Base-by-base conservation (phyloP, 2,797 vertebrate species). In the Acipenser ruthenus region DNA sequence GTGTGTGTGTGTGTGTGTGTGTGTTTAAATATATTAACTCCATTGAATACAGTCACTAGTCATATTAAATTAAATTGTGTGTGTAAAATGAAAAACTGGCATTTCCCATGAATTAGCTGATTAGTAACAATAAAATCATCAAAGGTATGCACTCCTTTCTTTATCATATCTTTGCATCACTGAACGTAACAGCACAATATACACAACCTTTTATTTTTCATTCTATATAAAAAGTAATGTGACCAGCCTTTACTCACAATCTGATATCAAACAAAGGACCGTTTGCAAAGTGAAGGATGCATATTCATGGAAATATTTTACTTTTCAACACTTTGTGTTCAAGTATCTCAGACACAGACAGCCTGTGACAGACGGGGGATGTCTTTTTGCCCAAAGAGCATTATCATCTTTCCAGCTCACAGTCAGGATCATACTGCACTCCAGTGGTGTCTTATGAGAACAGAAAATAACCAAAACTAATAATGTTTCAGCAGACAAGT, bases 371-470 rank as follows among this genome's bases (percentile, higher is more conserved):
- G 80, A 73, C 62, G 71, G 78, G 72, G 83, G 84, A 83, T 72
- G 75, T 75, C 76, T 68, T 67, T 75, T 70, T 65, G 66, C 6
- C 60, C 73, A 74, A 73, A 69, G 64, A 69, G 49, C 18, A 68
- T 70, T 79, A 56, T 59, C 6, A 67, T 67, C 67, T 78, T 59
- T 71, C 72, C 15, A 53, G 49, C 73, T 90, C 74, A 91, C 87
- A 79, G 74, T 80, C 88, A 85, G 86, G 85, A 81, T 84, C 89
- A 91, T 77, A 95, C 92, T 97, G 95, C 93, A 93, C 93, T 88
- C 96, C 84, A 92, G 94, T 95, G 96, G 90, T 15, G 85, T 78
- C 37, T 47, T 10, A 0, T 6, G 67, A 85, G 81, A 85, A 58
- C 55, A 58, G 9, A 58, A 10, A 87, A 75, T 51, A 69, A 72